Base-by-base conservation (phyloP, 2,113 vertebrate genomes). In the Pithys albifrons region DNA sequence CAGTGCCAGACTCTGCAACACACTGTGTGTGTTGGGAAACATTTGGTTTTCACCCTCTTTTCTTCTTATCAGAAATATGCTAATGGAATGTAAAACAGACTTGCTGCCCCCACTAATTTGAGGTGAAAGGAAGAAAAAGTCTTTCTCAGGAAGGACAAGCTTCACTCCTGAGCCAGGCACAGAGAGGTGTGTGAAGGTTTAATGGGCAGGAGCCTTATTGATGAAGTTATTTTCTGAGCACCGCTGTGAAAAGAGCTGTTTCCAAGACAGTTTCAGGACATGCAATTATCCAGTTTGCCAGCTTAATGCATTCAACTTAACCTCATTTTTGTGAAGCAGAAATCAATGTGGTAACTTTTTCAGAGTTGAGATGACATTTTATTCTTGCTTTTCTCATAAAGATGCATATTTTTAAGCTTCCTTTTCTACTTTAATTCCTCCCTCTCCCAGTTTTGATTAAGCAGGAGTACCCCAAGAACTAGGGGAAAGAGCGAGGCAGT, bases 281-380 rank as follows among this genome's bases (percentile, higher is more conserved):
- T 77, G 78, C 89, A 95, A 96, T 97, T 96, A 96, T 91, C 95
- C 88, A 78, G 95, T 97, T 97, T 97, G 94, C 95, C 95, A 95
- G 95, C 90, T 93, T 96, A 97, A 97, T 96, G 94, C 91, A 92
- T 97, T 96, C 96, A 92, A 95, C 95, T 95, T 97, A 96, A 95
- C 94, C 95, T 95, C 91, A 74, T 96, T 95, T 95, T 91, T 77
- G 79, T 73, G 65, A 95, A 93, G 84, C 91, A 92, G 89, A 88
- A 96, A 96, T 96, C 95, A 77, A 91, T 91, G 86, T 76, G 81
- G 83, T 48, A 91, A 96, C 91, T 94, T 95, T 91, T 90, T 78
- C 75, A 57, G 59, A 80, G 78, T 80, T 35, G 73, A 84, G 84
- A 75, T 88, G 92, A 91, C 65, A 91, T 82, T 93, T 93, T 76